A percentile compares a stretch with the other conserved stretches of the same genome.
These are phyloP conservation scores for Xiphophorus birchmanni DNA, from an alignment of 2,797 vertebrate genomes.

Conservation along the genomic window DNA sequence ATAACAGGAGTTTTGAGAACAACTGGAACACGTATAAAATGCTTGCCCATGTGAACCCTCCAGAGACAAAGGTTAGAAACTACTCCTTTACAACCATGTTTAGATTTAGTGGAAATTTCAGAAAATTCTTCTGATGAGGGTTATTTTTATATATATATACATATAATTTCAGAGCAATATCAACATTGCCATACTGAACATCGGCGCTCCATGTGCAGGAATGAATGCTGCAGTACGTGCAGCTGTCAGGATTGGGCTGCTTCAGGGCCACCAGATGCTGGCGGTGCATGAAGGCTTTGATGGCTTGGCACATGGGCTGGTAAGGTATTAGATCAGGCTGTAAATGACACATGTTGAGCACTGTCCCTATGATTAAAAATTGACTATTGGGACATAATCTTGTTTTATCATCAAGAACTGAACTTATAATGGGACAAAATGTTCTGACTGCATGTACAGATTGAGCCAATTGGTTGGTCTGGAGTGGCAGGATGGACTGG, in stretches of 20 bases:
- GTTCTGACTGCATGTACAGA: constrained; percentile 70
- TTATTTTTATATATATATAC: too few relatives aligned
- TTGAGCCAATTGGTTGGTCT: constrained; percentile 89
- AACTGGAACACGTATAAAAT: constrained; percentile 95
- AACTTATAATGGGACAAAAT: not conserved
- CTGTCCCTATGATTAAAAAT: not conserved
- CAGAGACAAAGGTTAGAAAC: constrained; percentile 83
- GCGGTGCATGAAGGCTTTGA: constrained; percentile 92
- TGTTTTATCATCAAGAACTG: not conserved
- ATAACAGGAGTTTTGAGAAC: constrained; percentile 93
- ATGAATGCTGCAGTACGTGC: constrained; percentile 93
- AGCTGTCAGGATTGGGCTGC: constrained; percentile 87
- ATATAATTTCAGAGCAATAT: constrained; percentile 80
- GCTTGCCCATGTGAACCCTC: constrained; percentile 88
- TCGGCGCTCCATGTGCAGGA: constrained; percentile 91
- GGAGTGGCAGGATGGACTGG: constrained; percentile 92
- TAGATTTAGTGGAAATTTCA: not conserved
- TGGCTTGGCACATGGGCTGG: constrained; percentile 87
- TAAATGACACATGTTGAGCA: not conserved
- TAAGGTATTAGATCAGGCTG: constrained; percentile 50
- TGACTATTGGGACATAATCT: not conserved
- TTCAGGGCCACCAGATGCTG: constrained; percentile 90
- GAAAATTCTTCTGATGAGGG: not conserved
- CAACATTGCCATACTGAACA: constrained; percentile 88
- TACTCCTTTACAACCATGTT: not conserved